A percentile compares a stretch with the other conserved stretches of the same genome.
Evolutionary conservation across 2,888 invertebrate species (phyloP).

Genomic region (Acrocera orbiculus): DNA sequence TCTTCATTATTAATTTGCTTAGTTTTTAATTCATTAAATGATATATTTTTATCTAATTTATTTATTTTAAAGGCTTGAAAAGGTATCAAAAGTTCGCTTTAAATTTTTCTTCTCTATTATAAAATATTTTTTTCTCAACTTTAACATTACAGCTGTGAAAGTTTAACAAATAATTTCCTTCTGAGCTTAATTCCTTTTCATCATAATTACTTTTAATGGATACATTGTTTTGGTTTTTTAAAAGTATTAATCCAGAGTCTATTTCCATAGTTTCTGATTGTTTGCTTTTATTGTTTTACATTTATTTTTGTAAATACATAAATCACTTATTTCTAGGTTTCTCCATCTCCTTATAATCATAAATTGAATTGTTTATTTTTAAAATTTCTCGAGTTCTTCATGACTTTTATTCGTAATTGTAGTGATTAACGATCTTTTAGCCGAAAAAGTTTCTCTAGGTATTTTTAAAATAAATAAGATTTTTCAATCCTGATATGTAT

Average conservation of each 20-base stretch:
- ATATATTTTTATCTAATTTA: no score
- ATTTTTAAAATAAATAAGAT: conserved; percentile 1
- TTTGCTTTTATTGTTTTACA: conserved; percentile 1
- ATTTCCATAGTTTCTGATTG: neutral
- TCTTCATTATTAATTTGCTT: conserved; percentile 3
- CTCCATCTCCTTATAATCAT: neutral
- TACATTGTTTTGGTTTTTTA: conserved; percentile 2
- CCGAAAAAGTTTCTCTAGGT: neutral
- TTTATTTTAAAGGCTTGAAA: neutral
- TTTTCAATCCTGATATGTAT: neutral
- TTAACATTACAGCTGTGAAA: conserved; percentile 2
- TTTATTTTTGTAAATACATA: conserved; percentile 1
- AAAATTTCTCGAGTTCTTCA: conserved; percentile 3
- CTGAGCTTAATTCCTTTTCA: neutral
- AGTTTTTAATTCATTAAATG: conserved; percentile 1
- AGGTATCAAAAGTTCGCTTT: conserved; percentile 1
- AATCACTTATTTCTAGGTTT: neutral
- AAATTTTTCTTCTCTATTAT: conserved; percentile 1
- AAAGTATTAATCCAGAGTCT: neutral
- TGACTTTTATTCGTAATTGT: neutral
- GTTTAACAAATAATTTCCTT: conserved; percentile 2
- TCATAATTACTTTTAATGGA: conserved; percentile 1
- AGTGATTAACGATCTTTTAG: neutral
- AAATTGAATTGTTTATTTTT: neutral
- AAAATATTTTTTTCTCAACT: neutral